phyloP scores from a whole-genome alignment of 2,797 vertebrate genomes.

The Enteromius anoplus region DNA sequence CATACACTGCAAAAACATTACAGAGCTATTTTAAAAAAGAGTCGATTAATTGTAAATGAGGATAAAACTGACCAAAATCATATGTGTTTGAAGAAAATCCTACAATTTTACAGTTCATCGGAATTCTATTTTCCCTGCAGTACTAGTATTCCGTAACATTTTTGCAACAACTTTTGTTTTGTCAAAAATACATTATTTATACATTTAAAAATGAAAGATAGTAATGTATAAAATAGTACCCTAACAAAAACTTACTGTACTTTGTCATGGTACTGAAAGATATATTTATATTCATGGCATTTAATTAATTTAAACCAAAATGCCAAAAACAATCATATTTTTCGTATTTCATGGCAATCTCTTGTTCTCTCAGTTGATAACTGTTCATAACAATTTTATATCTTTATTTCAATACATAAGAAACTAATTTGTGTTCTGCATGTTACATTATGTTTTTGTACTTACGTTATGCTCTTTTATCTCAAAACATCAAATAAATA shows the following conservation, averaged over 20 bases:
- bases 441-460: neutral
- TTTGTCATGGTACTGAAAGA: too few species aligned
- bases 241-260: neutral
- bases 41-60: neutral
- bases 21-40: neutral
- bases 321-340: neutral
- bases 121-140: neutral
- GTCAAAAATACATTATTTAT: neutral
- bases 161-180: neutral
- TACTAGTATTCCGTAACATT: neutral
- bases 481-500: neutral
- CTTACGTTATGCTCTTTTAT: neutral
- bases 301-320: neutral
- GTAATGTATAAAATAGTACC: neutral
- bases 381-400: neutral
- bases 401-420: neutral
- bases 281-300: too few species aligned
- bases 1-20: slow-evolving; percentile 1
- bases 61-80: neutral
- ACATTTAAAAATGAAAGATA: neutral
- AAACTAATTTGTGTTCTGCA: neutral
- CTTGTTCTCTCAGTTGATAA: neutral
- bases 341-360: neutral
- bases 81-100: neutral
- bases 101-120: neutral